Percentiles rank a stretch among this genome's conserved stretches.
Evolutionary conservation across 2,888 invertebrate species (phyloP).

Genomic region (Aromia moschata): DNA sequence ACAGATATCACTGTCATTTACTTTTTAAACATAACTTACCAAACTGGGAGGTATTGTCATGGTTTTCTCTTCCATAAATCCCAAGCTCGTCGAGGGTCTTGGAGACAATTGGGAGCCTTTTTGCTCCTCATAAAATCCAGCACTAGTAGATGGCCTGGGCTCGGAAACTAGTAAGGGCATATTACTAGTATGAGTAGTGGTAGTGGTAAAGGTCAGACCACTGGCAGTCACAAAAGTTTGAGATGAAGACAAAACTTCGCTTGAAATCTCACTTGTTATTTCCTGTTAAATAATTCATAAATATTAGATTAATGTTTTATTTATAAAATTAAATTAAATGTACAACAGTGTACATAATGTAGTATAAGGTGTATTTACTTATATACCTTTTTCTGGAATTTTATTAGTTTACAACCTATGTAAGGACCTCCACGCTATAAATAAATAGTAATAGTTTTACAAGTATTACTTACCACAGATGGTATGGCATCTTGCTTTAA

Average conservation of each 20-base stretch:
- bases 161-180: too few relatives aligned
- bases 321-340: background rate
- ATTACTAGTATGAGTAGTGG: background rate
- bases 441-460: too few relatives aligned
- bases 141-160: background rate
- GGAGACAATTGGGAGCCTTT: background rate
- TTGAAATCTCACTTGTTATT: background rate
- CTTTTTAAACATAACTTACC: too few relatives aligned
- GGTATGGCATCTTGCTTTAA: background rate
- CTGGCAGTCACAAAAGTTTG: background rate
- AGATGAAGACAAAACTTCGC: background rate
- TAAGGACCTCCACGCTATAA: too few relatives aligned
- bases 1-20: too few relatives aligned
- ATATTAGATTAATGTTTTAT: background rate
- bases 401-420: too few relatives aligned
- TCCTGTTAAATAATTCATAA: background rate
- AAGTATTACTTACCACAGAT: background rate
- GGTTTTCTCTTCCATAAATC: background rate
- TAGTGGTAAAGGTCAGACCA: background rate
- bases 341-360: background rate
- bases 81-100: background rate
- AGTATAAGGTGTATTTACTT: background rate
- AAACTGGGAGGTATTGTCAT: background rate
- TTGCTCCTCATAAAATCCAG: background rate
- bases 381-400: background rate